A percentile compares a stretch with the other conserved stretches of the same genome.
Evolutionary conservation across 2,113 vertebrate genomes (phyloP).

Genomic region (Dendropsophus ebraccatus): DNA sequence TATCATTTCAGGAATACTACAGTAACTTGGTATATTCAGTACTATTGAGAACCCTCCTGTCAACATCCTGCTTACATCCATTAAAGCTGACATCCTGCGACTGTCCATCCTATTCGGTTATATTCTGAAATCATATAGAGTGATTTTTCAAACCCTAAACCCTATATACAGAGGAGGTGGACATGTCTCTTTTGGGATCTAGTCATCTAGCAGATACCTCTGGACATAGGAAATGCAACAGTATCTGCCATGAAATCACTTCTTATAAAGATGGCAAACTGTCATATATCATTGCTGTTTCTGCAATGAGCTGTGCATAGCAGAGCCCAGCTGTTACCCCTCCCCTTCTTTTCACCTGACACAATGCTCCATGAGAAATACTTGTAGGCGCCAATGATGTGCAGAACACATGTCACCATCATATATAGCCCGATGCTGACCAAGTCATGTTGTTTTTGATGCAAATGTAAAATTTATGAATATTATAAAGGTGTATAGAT

Average conservation of each 20-base stretch:
- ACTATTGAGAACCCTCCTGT: constrained; percentile 14
- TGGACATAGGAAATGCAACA: not conserved
- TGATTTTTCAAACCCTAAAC: not conserved
- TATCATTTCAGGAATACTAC: not conserved
- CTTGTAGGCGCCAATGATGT: constrained; percentile 13
- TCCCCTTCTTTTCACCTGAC: constrained; percentile 8
- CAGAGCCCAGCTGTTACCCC: constrained; percentile 2
- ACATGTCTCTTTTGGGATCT: not conserved
- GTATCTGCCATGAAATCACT: not conserved
- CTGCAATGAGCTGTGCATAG: not conserved
- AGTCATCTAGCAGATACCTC: not conserved
- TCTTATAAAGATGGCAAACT: not conserved
- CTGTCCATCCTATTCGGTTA: not conserved
- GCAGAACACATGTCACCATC: not conserved
- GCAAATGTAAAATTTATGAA: not conserved
- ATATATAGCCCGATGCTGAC: not conserved
- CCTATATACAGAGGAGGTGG: not conserved
- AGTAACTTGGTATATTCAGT: not conserved
- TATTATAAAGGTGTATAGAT: not conserved
- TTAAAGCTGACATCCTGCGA: not conserved
- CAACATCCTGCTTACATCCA: too few species aligned
- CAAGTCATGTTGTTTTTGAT: not conserved
- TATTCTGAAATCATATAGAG: too few species aligned
- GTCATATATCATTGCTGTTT: not conserved
- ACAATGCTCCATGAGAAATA: constrained; percentile 10